A percentile compares a stretch with the other conserved stretches of the same genome.
phyloP scores from a whole-genome alignment of 2,888 invertebrate genomes.

The Xanthia icteritia region DNA sequence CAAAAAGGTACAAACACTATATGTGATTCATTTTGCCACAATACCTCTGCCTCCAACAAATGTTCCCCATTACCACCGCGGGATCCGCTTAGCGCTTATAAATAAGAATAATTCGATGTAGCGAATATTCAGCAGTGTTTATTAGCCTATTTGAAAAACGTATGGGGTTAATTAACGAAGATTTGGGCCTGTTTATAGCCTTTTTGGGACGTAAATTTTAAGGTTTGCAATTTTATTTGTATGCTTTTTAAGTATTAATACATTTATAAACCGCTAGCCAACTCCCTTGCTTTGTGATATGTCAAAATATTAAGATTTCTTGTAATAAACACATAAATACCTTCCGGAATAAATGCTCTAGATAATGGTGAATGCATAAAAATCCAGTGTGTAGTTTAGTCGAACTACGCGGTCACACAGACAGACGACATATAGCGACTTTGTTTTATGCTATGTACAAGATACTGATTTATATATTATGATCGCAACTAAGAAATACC shows the following conservation, averaged over 20 bases:
- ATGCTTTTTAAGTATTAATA: not conserved
- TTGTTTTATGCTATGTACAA: too few relatives aligned
- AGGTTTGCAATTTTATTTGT: not conserved
- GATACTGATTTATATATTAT: too few relatives aligned
- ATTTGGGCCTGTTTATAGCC: constrained; percentile 20
- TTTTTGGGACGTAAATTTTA: constrained; percentile 5
- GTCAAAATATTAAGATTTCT: too few relatives aligned
- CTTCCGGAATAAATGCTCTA: too few relatives aligned
- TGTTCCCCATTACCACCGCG: constrained; percentile 39
- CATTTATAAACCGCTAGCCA: too few relatives aligned
- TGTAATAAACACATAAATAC: too few relatives aligned
- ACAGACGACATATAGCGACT: too few relatives aligned
- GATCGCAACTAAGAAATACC: too few relatives aligned
- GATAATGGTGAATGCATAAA: too few relatives aligned
- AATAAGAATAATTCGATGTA: constrained; percentile 73
- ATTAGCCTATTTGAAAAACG: constrained; percentile 54
- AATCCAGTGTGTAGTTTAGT: too few relatives aligned
- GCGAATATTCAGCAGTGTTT: constrained; percentile 49
- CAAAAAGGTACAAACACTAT: constrained; percentile 41
- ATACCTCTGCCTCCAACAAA: constrained; percentile 42
- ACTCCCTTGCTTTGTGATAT: too few relatives aligned
- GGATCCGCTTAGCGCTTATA: constrained; percentile 63
- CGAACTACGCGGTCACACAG: too few relatives aligned
- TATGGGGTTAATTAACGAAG: constrained; percentile 50
- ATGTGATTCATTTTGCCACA: constrained; percentile 46